Evolutionary conservation across 1,140 invertebrate species (phyloP).

Genomic region (Hyposmocoma kahamanoa): DNA sequence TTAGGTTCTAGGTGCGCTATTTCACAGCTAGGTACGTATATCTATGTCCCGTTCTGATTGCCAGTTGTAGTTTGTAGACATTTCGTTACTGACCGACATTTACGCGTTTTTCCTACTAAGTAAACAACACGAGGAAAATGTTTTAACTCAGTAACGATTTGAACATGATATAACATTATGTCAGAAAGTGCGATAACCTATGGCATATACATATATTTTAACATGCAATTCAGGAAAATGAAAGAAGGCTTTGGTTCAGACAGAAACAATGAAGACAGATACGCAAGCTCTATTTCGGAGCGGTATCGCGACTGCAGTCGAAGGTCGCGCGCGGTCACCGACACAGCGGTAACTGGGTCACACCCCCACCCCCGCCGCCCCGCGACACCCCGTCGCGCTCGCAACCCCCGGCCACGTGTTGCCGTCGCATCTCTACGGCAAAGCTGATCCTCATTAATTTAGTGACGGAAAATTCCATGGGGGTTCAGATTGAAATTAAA

Average conservation of each 20-base stretch:
- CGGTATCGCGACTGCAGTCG: constrained; percentile 42
- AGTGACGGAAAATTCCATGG: too few species aligned
- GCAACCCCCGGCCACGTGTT: constrained; percentile 24
- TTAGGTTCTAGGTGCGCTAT: constrained; percentile 48
- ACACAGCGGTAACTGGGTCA: constrained; percentile 59
- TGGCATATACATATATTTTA: too few species aligned
- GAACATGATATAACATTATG: too few species aligned
- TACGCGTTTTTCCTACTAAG: too few species aligned
- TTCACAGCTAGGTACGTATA: too few species aligned
- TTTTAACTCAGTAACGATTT: too few species aligned
- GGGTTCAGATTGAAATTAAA: too few species aligned
- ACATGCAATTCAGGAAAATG: too few species aligned
- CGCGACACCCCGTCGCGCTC: constrained; percentile 11
- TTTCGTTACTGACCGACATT: background rate
- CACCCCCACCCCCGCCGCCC: constrained; percentile 22
- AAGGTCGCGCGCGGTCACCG: constrained; percentile 64
- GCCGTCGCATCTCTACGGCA: background rate
- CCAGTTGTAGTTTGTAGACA: constrained; percentile 19
- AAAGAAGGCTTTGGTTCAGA: constrained; percentile 8
- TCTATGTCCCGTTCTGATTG: constrained; percentile 36
- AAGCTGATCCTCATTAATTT: too few species aligned
- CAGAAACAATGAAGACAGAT: constrained; percentile 43
- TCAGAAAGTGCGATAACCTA: too few species aligned
- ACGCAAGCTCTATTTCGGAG: constrained; percentile 38
- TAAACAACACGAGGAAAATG: background rate